Conservation (phyloP, 1,140 invertebrate genomes). For the Drosophila nasuta region DNA sequence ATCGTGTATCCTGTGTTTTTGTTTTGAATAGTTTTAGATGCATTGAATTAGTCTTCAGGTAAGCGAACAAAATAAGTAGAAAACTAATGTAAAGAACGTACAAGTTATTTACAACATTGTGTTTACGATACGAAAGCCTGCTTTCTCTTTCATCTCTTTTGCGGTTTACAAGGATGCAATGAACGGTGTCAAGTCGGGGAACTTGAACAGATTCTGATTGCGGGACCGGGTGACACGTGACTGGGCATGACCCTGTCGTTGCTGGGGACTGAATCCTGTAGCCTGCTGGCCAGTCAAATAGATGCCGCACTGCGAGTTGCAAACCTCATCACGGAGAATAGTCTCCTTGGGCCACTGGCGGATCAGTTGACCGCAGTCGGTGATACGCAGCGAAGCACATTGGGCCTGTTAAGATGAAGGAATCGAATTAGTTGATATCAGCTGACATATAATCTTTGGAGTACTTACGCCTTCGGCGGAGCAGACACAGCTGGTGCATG, state of each 20-base stretch:
- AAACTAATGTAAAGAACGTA: slow-evolving; percentile 64
- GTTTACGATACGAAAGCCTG: slow-evolving; percentile 41
- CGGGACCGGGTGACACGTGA: slow-evolving; percentile 80
- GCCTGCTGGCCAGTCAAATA: slow-evolving; percentile 77
- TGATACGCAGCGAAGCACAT: slow-evolving; percentile 94
- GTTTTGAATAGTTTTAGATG: slow-evolving; percentile 29
- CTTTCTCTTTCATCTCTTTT: slow-evolving; percentile 27
- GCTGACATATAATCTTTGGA: neutral
- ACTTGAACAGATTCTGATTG: slow-evolving; percentile 85
- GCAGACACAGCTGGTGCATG: slow-evolving; percentile 95
- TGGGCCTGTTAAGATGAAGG: slow-evolving; percentile 89
- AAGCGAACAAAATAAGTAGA: slow-evolving; percentile 54
- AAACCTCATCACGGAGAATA: slow-evolving; percentile 94
- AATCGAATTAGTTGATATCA: neutral
- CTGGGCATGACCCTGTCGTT: slow-evolving; percentile 60
- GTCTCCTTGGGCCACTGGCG: slow-evolving; percentile 93
- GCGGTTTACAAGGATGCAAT: slow-evolving; percentile 84
- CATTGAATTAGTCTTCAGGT: slow-evolving; percentile 63
- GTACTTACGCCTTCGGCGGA: slow-evolving; percentile 91
- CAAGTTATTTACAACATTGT: slow-evolving; percentile 65
- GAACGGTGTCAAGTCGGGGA: slow-evolving; percentile 88
- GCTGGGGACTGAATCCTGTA: slow-evolving; percentile 67
- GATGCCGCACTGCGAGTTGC: slow-evolving; percentile 93
- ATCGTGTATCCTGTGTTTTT: neutral
- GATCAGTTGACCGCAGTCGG: slow-evolving; percentile 93